phyloP scores from a whole-genome alignment of 1,140 invertebrate species.

The Scylla paramamosain region DNA sequence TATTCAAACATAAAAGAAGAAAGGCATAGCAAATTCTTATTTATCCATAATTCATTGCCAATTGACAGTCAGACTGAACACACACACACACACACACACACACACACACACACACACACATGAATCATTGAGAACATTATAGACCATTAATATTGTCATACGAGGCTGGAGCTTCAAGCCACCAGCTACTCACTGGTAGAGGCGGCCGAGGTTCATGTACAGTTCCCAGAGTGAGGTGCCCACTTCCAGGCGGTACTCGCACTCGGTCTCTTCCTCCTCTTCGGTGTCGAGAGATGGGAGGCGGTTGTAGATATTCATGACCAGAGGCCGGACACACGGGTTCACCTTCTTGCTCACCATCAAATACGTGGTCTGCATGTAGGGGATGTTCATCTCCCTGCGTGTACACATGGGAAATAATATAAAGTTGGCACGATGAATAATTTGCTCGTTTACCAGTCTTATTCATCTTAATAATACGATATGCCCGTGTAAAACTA shows the following conservation, averaged over 20 bases:
- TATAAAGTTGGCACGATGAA: not conserved
- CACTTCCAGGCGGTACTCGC: conserved; percentile 58
- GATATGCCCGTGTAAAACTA: too few relatives aligned
- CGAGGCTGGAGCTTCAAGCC: not conserved
- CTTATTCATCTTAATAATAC: too few relatives aligned
- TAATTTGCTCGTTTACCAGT: not conserved
- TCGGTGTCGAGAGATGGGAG: conserved; percentile 35
- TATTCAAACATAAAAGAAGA: too few relatives aligned
- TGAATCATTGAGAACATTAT: too few relatives aligned
- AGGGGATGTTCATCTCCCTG: conserved; percentile 74
- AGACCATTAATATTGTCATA: too few relatives aligned
- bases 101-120: too few relatives aligned
- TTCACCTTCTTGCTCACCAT: conserved; percentile 75
- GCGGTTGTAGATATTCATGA: conserved; percentile 76
- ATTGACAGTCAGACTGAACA: too few relatives aligned
- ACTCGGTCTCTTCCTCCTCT: not conserved
- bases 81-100: too few relatives aligned
- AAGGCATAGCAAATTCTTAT: too few relatives aligned
- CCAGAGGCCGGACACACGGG: conserved; percentile 73
- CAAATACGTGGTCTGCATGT: conserved; percentile 72
- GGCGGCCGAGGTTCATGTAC: conserved; percentile 71
- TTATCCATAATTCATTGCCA: too few relatives aligned
- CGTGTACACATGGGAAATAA: not conserved
- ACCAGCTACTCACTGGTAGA: conserved; percentile 70
- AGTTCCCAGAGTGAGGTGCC: conserved; percentile 75